phyloP scores from a whole-genome alignment of 2,888 invertebrate genomes.

The Agonopterix subpropinquella region DNA sequence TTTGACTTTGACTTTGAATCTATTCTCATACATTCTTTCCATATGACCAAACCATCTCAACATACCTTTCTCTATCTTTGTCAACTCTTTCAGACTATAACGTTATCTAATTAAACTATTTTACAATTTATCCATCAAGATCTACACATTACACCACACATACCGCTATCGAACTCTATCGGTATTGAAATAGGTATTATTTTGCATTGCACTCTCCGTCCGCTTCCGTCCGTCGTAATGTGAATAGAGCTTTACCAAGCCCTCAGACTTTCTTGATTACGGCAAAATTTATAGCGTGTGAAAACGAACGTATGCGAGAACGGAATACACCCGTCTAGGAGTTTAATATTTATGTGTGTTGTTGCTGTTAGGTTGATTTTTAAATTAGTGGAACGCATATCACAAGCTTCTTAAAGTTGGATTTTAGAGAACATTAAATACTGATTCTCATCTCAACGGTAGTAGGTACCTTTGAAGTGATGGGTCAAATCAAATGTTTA shows the following conservation, averaged over 20 bases:
- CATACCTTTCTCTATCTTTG: no score
- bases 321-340: background rate
- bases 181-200: no score
- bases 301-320: slow-evolving; percentile 8
- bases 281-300: slow-evolving; percentile 11
- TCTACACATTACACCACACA: no score
- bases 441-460: no score
- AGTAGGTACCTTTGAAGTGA: no score
- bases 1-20: no score
- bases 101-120: no score
- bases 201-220: background rate
- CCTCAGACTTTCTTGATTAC: slow-evolving; percentile 4
- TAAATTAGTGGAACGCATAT: background rate
- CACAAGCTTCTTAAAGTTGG: background rate
- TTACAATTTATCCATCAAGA: no score
- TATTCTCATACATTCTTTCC: no score
- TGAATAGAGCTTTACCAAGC: background rate
- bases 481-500: no score
- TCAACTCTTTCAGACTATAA: no score
- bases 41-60: no score
- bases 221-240: background rate
- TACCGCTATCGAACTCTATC: background rate
- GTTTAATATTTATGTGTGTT: background rate
- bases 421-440: background rate
- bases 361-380: background rate